These are phyloP conservation scores for Falco naumanni DNA, from an alignment of 2,797 vertebrate species.

Conservation along the genomic window DNA sequence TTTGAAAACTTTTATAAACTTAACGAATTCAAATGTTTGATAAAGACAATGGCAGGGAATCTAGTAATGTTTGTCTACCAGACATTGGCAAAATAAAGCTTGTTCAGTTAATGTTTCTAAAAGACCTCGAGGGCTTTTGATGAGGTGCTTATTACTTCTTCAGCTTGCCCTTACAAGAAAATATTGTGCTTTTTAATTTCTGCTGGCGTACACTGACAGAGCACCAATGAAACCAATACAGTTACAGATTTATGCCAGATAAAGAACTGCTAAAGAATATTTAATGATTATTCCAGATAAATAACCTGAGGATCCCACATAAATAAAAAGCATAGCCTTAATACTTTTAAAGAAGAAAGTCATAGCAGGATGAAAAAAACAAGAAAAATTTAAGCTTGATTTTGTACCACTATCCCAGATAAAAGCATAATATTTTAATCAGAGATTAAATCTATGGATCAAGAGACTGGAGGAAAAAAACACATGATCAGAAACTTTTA, in stretches of 20 bases:
- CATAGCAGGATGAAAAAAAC: neutral
- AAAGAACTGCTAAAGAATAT: neutral
- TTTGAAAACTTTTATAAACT: neutral
- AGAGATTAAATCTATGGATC: neutral
- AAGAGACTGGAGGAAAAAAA: neutral
- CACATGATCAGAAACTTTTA: neutral
- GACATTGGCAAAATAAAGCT: neutral
- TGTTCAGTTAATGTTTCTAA: slow-evolving; percentile 16
- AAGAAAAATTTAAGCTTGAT: neutral
- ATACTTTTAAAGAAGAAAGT: neutral
- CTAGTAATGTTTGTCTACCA: slow-evolving; percentile 1
- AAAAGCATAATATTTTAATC: neutral
- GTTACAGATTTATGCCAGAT: neutral
- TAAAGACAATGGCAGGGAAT: neutral
- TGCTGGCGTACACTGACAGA: neutral
- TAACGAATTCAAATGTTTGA: neutral
- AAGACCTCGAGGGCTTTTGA: slow-evolving; percentile 13
- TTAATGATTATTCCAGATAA: neutral
- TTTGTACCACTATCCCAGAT: neutral
- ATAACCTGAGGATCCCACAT: neutral
- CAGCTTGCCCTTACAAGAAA: neutral
- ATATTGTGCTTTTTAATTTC: neutral
- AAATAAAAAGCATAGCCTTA: neutral
- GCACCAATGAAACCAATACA: neutral
- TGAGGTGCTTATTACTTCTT: slow-evolving; percentile 6